phyloP scores from a whole-genome alignment of 2,888 invertebrate genomes.

The Sarcophaga variegata region DNA sequence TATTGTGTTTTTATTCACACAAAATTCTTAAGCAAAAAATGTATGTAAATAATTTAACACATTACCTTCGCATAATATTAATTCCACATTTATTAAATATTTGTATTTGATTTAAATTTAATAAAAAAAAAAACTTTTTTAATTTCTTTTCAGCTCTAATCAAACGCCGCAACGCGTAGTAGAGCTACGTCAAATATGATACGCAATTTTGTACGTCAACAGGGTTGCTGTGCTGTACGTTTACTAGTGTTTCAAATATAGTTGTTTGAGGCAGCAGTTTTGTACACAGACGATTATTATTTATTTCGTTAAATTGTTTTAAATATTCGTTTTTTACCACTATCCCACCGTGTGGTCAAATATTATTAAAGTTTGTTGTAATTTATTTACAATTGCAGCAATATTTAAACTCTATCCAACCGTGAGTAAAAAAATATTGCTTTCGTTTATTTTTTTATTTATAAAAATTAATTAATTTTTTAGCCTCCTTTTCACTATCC shows the following conservation, averaged over 20 bases:
- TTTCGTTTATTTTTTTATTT: not conserved
- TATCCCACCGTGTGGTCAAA: conserved; percentile 66
- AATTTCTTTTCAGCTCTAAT: not conserved
- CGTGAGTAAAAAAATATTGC: conserved; percentile 44
- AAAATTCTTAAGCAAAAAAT: not conserved
- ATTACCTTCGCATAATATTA: conserved; percentile 76
- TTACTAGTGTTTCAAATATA: not conserved
- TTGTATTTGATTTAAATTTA: conserved; percentile 11
- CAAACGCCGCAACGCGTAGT: conserved; percentile 29
- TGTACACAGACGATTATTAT: no score
- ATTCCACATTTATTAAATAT: conserved; percentile 40
- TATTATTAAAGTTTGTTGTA: conserved; percentile 37
- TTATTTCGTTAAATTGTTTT: not conserved
- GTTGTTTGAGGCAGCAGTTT: no score
- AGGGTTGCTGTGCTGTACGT: conserved; percentile 48
- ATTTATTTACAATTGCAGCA: not conserved
- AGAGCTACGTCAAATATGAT: conserved; percentile 36
- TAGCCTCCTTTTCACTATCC: conserved; percentile 56
- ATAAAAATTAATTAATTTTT: conserved; percentile 18
- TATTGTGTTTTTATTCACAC: not conserved
- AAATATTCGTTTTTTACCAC: conserved; percentile 52
- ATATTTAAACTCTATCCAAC: conserved; percentile 59
- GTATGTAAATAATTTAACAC: conserved; percentile 44
- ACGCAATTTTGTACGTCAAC: conserved; percentile 23
- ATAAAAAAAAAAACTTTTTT: conserved; percentile 2